Conservation (phyloP, 2,113 vertebrate genomes). For the Chaetorhynchus papuensis region DNA sequence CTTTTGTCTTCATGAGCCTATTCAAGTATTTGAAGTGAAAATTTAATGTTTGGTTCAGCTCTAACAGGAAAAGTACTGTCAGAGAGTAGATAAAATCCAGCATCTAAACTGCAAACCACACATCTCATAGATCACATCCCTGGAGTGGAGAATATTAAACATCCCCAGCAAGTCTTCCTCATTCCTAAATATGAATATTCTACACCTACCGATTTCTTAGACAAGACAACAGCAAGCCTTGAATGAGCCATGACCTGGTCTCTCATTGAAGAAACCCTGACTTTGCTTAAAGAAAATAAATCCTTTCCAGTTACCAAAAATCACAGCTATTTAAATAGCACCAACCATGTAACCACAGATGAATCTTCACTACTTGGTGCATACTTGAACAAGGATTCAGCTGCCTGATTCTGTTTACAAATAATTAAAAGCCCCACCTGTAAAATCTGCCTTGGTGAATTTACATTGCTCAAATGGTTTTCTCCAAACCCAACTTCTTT, state of each 20-base stretch:
- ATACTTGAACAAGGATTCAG: not conserved
- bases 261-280: not conserved
- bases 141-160: not conserved
- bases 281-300: not conserved
- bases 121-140: not conserved
- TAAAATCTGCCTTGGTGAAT: not conserved
- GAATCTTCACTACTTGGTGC: not conserved
- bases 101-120: not conserved
- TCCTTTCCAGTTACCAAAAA: not conserved
- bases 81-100: not conserved
- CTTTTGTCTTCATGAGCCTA: not conserved
- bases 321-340: not conserved
- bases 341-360: not conserved
- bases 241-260: not conserved
- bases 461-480: not conserved
- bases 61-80: not conserved
- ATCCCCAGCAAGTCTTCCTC: not conserved
- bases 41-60: not conserved
- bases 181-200: not conserved
- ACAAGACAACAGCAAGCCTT: not conserved
- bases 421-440: constrained; percentile 39
- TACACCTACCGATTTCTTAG: not conserved
- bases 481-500: constrained; percentile 9
- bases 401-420: constrained; percentile 12
- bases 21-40: not conserved